phyloP scores from a whole-genome alignment of 2,888 invertebrate genomes.

The Mystacides longicornis region DNA sequence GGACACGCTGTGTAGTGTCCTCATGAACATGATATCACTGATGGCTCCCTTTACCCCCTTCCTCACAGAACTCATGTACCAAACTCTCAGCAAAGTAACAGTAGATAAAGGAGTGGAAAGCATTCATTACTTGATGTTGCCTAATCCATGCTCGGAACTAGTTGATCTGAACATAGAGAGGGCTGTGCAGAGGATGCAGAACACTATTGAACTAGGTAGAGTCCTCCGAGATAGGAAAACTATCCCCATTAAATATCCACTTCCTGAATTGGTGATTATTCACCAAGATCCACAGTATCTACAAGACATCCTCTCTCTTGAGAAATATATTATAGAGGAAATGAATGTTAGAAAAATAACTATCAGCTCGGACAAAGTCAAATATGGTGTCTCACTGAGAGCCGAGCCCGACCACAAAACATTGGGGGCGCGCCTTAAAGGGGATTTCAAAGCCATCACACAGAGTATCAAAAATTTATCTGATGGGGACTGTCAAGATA shows the following conservation, averaged over 20 bases:
- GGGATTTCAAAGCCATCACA: constrained; percentile 81
- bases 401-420: constrained; percentile 95
- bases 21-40: constrained; percentile 81
- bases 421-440: constrained; percentile 81
- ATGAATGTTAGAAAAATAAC: constrained; percentile 83
- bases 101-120: constrained; percentile 55
- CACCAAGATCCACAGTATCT: constrained; percentile 76
- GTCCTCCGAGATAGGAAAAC: constrained; percentile 89
- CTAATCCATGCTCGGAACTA: constrained; percentile 59
- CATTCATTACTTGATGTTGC: constrained; percentile 89
- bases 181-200: constrained; percentile 89
- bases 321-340: constrained; percentile 85
- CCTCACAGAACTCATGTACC: constrained; percentile 91
- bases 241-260: constrained; percentile 91
- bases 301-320: constrained; percentile 67
- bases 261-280: constrained; percentile 92
- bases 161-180: constrained; percentile 83
- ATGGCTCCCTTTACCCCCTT: constrained; percentile 99
- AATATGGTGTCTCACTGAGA: constrained; percentile 82
- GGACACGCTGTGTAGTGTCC: constrained; percentile 79
- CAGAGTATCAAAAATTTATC: constrained; percentile 71
- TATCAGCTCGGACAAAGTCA: constrained; percentile 81
- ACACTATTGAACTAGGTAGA: constrained; percentile 88
- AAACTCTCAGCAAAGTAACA: constrained; percentile 67
- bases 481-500: constrained; percentile 71